phyloP scores from a whole-genome alignment of 2,888 invertebrate genomes.

The Tiliacea aurago region DNA sequence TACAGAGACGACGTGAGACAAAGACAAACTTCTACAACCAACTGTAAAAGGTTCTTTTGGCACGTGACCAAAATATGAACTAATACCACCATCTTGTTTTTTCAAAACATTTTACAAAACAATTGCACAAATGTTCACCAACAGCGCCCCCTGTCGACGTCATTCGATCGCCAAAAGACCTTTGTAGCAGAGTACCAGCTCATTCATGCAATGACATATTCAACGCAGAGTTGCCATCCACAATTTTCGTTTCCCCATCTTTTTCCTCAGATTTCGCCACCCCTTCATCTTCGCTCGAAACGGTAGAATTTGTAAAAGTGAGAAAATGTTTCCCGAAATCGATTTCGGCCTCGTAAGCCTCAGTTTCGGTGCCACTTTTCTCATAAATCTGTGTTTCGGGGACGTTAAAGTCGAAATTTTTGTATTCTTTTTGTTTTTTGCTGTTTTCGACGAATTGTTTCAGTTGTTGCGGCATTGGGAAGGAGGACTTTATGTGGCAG shows the following conservation, averaged over 20 bases:
- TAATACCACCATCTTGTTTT: neutral
- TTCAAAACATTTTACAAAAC: neutral
- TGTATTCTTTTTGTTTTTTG: slow-evolving; percentile 86
- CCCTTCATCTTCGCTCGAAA: slow-evolving; percentile 83
- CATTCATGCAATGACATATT: slow-evolving; percentile 84
- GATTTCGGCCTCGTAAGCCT: slow-evolving; percentile 75
- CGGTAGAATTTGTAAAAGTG: slow-evolving; percentile 69
- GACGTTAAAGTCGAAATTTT: slow-evolving; percentile 69
- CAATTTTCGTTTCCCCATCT: slow-evolving; percentile 60
- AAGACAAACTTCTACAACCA: neutral
- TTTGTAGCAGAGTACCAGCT: slow-evolving; percentile 2
- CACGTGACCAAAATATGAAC: neutral
- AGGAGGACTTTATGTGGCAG: slow-evolving; percentile 91
- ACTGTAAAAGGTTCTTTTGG: neutral
- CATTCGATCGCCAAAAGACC: neutral
- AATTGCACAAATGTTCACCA: neutral
- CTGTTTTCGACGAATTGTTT: slow-evolving; percentile 90
- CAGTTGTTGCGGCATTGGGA: slow-evolving; percentile 90
- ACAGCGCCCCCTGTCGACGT: neutral
- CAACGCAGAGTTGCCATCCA: slow-evolving; percentile 74
- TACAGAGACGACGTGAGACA: neutral
- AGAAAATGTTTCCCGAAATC: slow-evolving; percentile 88
- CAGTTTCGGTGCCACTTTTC: slow-evolving; percentile 74
- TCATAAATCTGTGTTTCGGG: slow-evolving; percentile 69
- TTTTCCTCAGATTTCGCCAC: slow-evolving; percentile 66